Base-by-base conservation (phyloP, 2,797 vertebrate genomes). In the Falco biarmicus region DNA sequence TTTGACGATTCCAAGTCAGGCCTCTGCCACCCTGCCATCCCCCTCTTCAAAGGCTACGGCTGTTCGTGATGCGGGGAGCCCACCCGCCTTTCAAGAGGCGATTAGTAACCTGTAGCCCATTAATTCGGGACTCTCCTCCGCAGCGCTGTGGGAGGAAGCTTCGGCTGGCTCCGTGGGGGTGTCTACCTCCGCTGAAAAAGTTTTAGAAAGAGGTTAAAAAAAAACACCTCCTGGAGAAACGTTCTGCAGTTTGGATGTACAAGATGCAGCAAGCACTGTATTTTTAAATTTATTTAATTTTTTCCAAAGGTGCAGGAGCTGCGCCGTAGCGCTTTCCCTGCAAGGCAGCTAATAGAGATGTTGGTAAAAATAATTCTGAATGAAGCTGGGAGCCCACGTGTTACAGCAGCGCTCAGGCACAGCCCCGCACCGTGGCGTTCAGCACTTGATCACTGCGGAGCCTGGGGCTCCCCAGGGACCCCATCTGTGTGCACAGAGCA, bases 331-430 rank as follows among this genome's bases (percentile, higher is more conserved):
- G 3, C 53, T 17, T 15, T 47, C 39, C 11, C 61, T 78, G 57
- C 81, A 8, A 69, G 84, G 85, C 86, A 84, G 63, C 65, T 43
- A 48, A 70, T 70, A 45, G 8, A 84, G 76, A 83, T 22, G 56
- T 39, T 59, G 75, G 89, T 87, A 93, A 90, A 95, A 96, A 92
- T 93, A 95, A 92, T 94, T 48, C 71, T 0, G 1, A 93, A 68
- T 1, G n/a, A 50, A 96, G 82, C 73, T 77, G 12, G 65, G 60
- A 85, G 84, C 90, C 85, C 78, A 71, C 32, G 29, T 78, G 71
- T 31, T 31, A 2, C 32, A 54, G 91, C 93, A 91, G 43, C 0
- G 6, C 69, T 63, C 68, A 75, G 89, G 80, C 87, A 34, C 89
- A 84, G 84, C 70, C 89, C 77, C 64, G 51, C 43, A n/a, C 24